A percentile compares a stretch with the other conserved stretches of the same genome.
Conservation (phyloP, 2,888 invertebrate genomes). For the Plagodis dolabraria region DNA sequence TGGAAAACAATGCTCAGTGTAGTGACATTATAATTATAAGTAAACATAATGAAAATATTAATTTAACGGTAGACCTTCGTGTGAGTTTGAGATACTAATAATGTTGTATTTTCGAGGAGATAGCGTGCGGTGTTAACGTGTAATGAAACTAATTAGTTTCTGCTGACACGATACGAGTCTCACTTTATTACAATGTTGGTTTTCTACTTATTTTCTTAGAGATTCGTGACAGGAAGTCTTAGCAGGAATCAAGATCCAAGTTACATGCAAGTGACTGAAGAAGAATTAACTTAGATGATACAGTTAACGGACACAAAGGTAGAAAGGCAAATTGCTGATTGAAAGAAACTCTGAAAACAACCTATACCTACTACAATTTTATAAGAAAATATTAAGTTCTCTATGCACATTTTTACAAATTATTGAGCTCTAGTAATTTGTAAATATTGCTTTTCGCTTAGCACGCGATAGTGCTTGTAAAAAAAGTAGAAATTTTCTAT, state of each 20-base stretch:
- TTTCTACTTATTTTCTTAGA: slow-evolving; percentile 18
- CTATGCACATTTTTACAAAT: no score
- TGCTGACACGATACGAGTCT: slow-evolving; percentile 9
- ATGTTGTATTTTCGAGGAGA: slow-evolving; percentile 25
- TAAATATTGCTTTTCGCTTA: no score
- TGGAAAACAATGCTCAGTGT: no score
- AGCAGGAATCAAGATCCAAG: slow-evolving; percentile 9
- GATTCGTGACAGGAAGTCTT: slow-evolving; percentile 19
- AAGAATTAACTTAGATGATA: no score
- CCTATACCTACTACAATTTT: no score
- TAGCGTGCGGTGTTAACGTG: slow-evolving; percentile 25
- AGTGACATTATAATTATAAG: slow-evolving; percentile 7
- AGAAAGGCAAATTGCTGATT: no score
- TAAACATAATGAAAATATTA: slow-evolving; percentile 31
- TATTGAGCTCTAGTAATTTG: no score
- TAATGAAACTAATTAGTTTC: slow-evolving; percentile 32
- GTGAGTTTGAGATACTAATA: slow-evolving; percentile 24
- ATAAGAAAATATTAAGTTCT: no score
- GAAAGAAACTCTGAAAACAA: no score
- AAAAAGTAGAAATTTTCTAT: no score
- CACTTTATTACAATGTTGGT: slow-evolving; percentile 10
- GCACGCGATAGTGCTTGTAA: no score
- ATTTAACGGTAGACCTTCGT: slow-evolving; percentile 37
- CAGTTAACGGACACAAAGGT: no score
- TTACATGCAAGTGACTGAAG: neutral